Conservation (phyloP, 2,888 invertebrate species). For the Tetheella fluctuosa region DNA sequence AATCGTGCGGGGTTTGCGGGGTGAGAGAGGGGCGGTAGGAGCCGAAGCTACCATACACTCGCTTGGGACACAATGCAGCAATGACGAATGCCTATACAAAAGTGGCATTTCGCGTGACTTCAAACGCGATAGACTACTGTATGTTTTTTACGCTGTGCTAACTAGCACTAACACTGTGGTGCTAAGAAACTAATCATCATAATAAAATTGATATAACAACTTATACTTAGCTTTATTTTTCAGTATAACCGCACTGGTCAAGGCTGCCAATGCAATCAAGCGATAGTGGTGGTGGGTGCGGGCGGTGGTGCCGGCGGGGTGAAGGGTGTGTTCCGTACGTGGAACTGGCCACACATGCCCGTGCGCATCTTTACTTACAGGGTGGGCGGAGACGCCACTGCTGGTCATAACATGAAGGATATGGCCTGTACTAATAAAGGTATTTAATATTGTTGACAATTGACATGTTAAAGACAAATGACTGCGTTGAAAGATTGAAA, state of each 20-base stretch:
- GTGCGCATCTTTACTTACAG: slow-evolving; percentile 98
- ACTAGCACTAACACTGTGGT: too few relatives aligned
- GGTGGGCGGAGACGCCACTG: slow-evolving; percentile 96
- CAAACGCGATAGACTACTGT: too few relatives aligned
- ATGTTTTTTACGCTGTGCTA: too few relatives aligned
- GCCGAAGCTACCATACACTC: too few relatives aligned
- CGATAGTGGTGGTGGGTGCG: slow-evolving; percentile 98
- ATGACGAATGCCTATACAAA: too few relatives aligned
- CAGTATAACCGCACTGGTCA: slow-evolving; percentile 92
- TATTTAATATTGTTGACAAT: slow-evolving; percentile 43
- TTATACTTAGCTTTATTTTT: slow-evolving; percentile 13
- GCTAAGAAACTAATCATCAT: too few relatives aligned
- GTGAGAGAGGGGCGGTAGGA: too few relatives aligned
- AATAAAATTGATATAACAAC: too few relatives aligned
- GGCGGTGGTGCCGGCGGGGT: slow-evolving; percentile 92
- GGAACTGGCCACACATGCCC: slow-evolving; percentile 97
- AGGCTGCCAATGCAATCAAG: slow-evolving; percentile 98
- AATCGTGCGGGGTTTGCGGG: too few relatives aligned
- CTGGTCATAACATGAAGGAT: slow-evolving; percentile 93
- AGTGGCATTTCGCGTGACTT: too few relatives aligned
- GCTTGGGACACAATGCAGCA: too few relatives aligned
- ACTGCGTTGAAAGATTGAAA: background rate
- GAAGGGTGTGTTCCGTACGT: slow-evolving; percentile 86
- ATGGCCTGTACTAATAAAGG: slow-evolving; percentile 99
- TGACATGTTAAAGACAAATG: background rate